Evolutionary conservation across 2,797 vertebrate species (phyloP).

Genomic region (Gorsachius magnificus): DNA sequence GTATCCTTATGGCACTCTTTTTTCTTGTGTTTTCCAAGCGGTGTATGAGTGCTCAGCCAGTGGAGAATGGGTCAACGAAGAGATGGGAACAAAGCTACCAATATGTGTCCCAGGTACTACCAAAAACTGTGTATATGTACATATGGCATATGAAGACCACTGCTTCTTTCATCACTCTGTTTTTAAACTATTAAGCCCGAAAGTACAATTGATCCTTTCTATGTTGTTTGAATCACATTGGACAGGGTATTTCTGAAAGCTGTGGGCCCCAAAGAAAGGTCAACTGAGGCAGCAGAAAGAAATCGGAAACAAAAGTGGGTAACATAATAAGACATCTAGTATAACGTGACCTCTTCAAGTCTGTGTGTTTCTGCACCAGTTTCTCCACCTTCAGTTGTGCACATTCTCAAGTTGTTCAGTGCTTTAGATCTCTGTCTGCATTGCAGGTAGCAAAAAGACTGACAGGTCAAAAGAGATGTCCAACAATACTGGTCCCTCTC

Average conservation of each 20-base stretch:
- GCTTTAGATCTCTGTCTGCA: neutral
- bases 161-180: neutral
- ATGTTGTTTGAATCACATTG: neutral
- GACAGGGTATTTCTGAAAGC: neutral
- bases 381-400: neutral
- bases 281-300: neutral
- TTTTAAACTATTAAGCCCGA: neutral
- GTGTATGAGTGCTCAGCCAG: slow-evolving; percentile 68
- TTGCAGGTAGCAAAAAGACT: neutral
- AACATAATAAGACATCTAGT: neutral
- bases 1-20: neutral
- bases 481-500: neutral
- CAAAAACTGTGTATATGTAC: neutral
- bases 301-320: neutral
- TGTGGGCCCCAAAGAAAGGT: neutral
- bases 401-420: neutral
- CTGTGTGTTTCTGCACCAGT: neutral
- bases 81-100: slow-evolving; percentile 64
- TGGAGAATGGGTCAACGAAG: slow-evolving; percentile 73
- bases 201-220: neutral
- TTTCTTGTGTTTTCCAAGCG: slow-evolving; percentile 42
- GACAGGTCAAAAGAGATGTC: neutral
- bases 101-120: slow-evolving; percentile 77
- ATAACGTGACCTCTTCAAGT: neutral
- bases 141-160: neutral